Evolutionary conservation across 1,140 invertebrate species (phyloP).

Genomic region (Drosophila neocordata): DNA sequence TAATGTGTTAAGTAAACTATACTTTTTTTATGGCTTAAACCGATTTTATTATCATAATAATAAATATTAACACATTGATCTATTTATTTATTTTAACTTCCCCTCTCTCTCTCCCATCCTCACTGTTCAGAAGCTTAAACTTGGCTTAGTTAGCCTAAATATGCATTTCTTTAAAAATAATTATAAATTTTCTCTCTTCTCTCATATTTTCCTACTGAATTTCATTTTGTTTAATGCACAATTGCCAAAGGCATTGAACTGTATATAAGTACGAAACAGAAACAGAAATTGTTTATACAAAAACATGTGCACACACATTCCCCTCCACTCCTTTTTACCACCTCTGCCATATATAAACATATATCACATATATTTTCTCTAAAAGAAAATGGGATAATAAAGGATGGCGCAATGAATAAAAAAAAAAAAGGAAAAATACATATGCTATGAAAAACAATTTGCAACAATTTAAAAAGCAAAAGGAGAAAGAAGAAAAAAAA

Average conservation of each 20-base stretch:
- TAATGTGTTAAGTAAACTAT: too few species aligned
- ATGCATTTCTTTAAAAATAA: not conserved
- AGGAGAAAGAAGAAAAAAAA: constrained; percentile 10
- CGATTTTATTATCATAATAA: too few species aligned
- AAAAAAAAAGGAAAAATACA: constrained; percentile 24
- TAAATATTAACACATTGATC: too few species aligned
- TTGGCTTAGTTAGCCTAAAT: not conserved
- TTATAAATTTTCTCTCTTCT: too few species aligned
- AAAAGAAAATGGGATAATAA: not conserved
- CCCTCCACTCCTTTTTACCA: too few species aligned
- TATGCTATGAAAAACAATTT: constrained; percentile 14
- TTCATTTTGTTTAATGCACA: not conserved
- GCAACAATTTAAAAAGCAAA: constrained; percentile 29
- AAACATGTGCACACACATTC: too few species aligned
- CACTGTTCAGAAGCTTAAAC: too few species aligned
- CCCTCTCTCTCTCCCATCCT: not conserved
- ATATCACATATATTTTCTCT: too few species aligned
- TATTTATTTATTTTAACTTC: too few species aligned
- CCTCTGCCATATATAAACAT: too few species aligned
- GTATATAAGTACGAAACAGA: constrained; percentile 11
- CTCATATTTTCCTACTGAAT: not conserved
- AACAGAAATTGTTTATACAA: constrained; percentile 29
- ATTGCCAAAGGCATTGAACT: constrained; percentile 44
- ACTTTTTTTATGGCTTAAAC: too few species aligned
- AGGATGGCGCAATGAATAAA: not conserved